phyloP scores from a whole-genome alignment of 2,888 invertebrate species.

The Mythimna lalbum region DNA sequence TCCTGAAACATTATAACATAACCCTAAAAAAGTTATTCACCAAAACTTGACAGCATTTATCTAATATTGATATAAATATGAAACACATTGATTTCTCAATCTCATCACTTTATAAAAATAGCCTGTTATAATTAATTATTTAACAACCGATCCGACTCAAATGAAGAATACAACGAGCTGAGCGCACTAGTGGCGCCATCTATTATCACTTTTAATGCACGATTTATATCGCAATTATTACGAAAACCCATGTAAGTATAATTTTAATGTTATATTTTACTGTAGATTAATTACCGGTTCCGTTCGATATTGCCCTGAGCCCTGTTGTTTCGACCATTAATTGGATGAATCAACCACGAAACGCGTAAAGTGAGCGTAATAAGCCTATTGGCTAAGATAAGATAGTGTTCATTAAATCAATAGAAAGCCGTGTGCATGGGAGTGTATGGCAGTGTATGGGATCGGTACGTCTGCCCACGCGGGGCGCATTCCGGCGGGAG shows the following conservation, averaged over 20 bases:
- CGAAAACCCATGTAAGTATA: slow-evolving; percentile 46
- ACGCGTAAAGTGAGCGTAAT: slow-evolving; percentile 80
- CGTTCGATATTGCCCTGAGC: slow-evolving; percentile 38
- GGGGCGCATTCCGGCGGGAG: slow-evolving; percentile 86
- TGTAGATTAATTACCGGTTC: slow-evolving; percentile 51
- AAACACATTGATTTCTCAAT: slow-evolving; percentile 7
- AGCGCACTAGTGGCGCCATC: slow-evolving; percentile 68
- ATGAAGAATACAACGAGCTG: slow-evolving; percentile 13
- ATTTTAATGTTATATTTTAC: slow-evolving; percentile 52
- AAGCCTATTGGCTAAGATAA: slow-evolving; percentile 86
- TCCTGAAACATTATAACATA: background rate
- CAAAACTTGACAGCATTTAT: no score
- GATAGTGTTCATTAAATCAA: slow-evolving; percentile 89
- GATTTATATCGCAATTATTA: slow-evolving; percentile 53
- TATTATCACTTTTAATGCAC: slow-evolving; percentile 56
- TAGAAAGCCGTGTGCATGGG: slow-evolving; percentile 86
- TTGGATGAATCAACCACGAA: slow-evolving; percentile 66
- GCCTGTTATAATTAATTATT: slow-evolving; percentile 38
- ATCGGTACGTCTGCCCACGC: slow-evolving; percentile 79
- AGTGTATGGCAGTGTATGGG: slow-evolving; percentile 71
- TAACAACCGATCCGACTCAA: slow-evolving; percentile 23
- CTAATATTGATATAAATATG: slow-evolving; percentile 4
- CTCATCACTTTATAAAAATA: slow-evolving; percentile 11
- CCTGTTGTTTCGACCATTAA: slow-evolving; percentile 45
- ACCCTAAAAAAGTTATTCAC: background rate